Evolutionary conservation across 2,888 invertebrate species (phyloP).

Genomic region (Physocephala rufipes): DNA sequence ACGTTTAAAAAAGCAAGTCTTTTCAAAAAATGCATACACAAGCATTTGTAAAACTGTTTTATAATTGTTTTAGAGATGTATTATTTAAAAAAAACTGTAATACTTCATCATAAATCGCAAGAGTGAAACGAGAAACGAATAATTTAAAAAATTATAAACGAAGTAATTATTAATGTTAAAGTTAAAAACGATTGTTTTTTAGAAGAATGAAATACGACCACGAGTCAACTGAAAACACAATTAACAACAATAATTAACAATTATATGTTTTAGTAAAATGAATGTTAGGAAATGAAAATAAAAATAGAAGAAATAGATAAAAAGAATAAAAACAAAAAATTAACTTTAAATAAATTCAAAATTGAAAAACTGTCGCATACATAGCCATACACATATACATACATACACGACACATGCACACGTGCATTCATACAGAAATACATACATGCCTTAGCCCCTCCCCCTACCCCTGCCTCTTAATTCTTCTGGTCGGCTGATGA

Average conservation of each 20-base stretch:
- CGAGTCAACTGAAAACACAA: conserved; percentile 51
- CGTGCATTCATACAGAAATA: background rate
- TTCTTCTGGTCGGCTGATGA: no score
- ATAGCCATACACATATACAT: background rate
- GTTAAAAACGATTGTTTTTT: conserved; percentile 11
- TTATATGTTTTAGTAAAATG: conserved; percentile 32
- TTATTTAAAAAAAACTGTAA: background rate
- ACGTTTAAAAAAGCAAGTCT: conserved; percentile 20
- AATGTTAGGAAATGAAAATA: conserved; percentile 39
- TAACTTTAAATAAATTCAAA: conserved; percentile 31
- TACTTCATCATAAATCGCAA: background rate
- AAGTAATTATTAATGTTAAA: conserved; percentile 35
- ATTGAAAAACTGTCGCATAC: conserved; percentile 2
- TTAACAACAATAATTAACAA: conserved; percentile 40
- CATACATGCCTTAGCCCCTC: no score
- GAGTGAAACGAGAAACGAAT: background rate
- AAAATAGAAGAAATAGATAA: conserved; percentile 44
- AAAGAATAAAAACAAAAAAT: conserved; percentile 48
- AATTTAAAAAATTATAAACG: conserved; percentile 25
- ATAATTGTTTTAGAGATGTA: conserved; percentile 21
- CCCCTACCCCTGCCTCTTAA: no score
- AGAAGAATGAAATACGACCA: conserved; percentile 41
- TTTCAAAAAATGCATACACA: conserved; percentile 35
- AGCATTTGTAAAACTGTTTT: conserved; percentile 3
- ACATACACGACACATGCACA: conserved; percentile 1